A percentile compares a stretch with the other conserved stretches of the same genome.
These are phyloP conservation scores for Amphibalanus amphitrite DNA, from an alignment of 1,140 invertebrate species.

Conservation along the genomic window DNA sequence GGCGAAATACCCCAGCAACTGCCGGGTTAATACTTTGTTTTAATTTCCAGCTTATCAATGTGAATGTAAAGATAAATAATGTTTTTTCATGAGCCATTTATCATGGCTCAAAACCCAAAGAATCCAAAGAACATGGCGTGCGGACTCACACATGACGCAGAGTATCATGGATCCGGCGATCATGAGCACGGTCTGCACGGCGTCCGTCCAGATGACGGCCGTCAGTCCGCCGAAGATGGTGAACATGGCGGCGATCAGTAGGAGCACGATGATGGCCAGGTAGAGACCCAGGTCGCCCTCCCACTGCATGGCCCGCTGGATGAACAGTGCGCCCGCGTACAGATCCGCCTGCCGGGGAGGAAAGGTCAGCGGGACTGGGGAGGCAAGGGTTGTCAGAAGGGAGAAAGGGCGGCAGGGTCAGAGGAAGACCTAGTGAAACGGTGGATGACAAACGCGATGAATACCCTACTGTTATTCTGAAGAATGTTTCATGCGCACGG, in stretches of 20 bases:
- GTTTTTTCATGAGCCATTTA: not conserved
- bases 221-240: constrained; percentile 34
- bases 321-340: constrained; percentile 37
- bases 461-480: too few relatives aligned
- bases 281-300: constrained; percentile 24
- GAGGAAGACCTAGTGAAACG: not conserved
- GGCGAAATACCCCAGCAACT: too few relatives aligned
- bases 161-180: constrained; percentile 35
- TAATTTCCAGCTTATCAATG: not conserved
- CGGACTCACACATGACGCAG: constrained; percentile 24
- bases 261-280: constrained; percentile 30
- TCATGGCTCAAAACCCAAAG: not conserved
- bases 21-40: not conserved
- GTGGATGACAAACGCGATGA: too few relatives aligned
- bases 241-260: constrained; percentile 33
- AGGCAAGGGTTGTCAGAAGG: too few relatives aligned
- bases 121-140: not conserved
- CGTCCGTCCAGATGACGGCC: constrained; percentile 42
- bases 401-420: not conserved
- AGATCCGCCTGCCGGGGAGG: constrained; percentile 29
- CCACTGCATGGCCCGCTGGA: constrained; percentile 20
- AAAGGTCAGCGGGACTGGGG: not conserved
- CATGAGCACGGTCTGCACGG: constrained; percentile 39
- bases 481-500: too few relatives aligned
- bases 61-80: not conserved